phyloP scores from a whole-genome alignment of 2,797 vertebrate genomes.

The Gymnothorax reevesii region DNA sequence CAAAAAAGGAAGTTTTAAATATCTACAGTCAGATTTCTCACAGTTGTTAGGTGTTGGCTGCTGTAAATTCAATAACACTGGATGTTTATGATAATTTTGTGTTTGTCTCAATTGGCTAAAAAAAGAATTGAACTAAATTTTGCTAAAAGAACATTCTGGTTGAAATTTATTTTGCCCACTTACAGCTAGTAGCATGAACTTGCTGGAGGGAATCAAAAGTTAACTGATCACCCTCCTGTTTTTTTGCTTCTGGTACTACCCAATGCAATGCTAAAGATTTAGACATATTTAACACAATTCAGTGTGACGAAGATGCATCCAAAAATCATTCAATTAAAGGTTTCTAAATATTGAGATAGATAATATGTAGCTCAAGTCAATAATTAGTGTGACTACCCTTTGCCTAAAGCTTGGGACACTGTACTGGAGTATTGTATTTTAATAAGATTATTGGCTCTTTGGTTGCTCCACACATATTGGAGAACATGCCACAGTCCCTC shows the following conservation, averaged over 20 bases:
- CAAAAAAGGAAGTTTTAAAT: background rate
- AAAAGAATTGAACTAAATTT: background rate
- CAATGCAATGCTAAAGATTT: no score
- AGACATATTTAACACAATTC: no score
- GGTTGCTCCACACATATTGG: no score
- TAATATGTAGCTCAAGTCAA: no score
- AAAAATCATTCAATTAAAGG: no score
- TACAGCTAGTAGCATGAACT: background rate
- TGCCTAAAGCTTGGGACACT: no score
- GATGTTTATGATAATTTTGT: background rate
- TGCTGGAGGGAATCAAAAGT: constrained; percentile 56
- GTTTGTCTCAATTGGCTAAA: background rate
- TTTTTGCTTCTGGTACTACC: constrained; percentile 50
- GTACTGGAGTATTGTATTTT: no score
- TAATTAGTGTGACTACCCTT: no score
- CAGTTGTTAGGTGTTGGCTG: background rate
- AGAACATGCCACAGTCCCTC: no score
- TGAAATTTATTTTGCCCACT: background rate
- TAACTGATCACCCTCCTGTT: constrained; percentile 59
- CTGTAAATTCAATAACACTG: background rate
- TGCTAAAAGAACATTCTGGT: background rate
- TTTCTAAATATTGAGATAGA: no score
- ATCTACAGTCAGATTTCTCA: background rate
- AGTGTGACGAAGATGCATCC: no score
- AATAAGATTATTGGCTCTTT: no score